Percentiles rank a stretch among this genome's conserved stretches.
Conservation (phyloP, 2,888 invertebrate species). For the Tanypteryx hageni region DNA sequence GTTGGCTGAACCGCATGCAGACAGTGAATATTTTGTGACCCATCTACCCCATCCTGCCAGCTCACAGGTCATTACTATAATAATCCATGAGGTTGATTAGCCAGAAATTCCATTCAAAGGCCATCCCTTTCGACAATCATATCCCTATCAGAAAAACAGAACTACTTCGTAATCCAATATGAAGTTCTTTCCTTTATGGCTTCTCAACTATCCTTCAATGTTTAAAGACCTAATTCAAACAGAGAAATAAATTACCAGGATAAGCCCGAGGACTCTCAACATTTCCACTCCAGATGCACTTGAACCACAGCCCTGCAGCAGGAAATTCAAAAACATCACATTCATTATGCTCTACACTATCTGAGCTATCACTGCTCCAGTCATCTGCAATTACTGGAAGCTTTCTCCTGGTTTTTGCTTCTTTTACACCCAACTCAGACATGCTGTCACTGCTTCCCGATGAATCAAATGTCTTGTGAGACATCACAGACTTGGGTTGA, state of each 20-base stretch:
- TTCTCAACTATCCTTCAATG: not conserved
- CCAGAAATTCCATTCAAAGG: no score
- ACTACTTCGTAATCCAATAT: no score
- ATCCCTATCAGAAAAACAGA: not conserved
- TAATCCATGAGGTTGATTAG: no score
- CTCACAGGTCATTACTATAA: no score
- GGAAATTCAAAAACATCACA: not conserved
- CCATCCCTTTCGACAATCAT: no score
- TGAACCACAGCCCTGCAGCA: not conserved
- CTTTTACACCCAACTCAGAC: not conserved
- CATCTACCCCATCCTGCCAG: no score
- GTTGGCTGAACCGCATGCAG: no score
- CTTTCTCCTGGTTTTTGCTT: no score
- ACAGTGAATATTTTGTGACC: no score
- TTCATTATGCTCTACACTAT: not conserved
- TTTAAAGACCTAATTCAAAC: not conserved
- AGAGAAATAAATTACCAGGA: not conserved
- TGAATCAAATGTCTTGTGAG: no score
- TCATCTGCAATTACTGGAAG: not conserved
- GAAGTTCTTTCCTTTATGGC: not conserved
- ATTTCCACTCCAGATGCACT: not conserved
- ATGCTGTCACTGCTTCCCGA: no score
- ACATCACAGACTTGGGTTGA: not conserved
- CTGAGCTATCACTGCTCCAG: slow-evolving; percentile 32
- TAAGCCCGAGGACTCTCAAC: not conserved